Percentiles rank a stretch among this genome's conserved stretches.
Evolutionary conservation across 37 sponge, comb jelly and placozoan species (phyloP).

Genomic region (Corticium candelabrum): DNA sequence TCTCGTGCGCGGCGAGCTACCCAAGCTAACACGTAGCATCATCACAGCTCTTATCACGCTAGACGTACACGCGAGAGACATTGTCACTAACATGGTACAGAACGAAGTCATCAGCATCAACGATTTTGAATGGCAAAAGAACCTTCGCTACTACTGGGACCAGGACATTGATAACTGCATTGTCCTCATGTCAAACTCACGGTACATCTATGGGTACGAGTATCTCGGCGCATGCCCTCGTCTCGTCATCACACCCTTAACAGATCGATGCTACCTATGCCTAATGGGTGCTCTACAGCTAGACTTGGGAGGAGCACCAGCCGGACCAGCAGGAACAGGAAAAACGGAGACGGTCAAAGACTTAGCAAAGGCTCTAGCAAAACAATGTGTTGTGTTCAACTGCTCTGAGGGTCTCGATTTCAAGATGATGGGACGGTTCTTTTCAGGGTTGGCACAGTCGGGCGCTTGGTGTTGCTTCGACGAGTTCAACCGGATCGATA

Average conservation of each 20-base stretch:
- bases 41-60: slow-evolving; percentile 92
- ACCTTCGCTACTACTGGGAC: slow-evolving; percentile 98
- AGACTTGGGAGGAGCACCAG: slow-evolving; percentile 96
- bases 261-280: slow-evolving; percentile 96
- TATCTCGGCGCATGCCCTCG: slow-evolving; percentile 92
- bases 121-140: slow-evolving; percentile 98
- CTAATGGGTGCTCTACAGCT: slow-evolving; percentile 97
- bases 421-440: slow-evolving; percentile 99
- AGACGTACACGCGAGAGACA: slow-evolving; percentile 96
- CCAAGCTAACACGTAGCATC: slow-evolving; percentile 75
- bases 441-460: slow-evolving; percentile 96
- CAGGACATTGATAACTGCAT: slow-evolving; percentile 79
- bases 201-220: slow-evolving; percentile 90
- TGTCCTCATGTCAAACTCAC: slow-evolving; percentile 85
- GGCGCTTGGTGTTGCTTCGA: slow-evolving; percentile 99
- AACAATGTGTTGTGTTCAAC: slow-evolving; percentile 99
- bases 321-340: slow-evolving; percentile 98
- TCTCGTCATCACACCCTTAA: slow-evolving; percentile 96
- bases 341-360: slow-evolving; percentile 97
- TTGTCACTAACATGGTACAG: slow-evolving; percentile 72
- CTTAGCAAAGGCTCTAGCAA: slow-evolving; percentile 89
- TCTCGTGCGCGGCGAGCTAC: slow-evolving; percentile 81
- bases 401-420: slow-evolving; percentile 96
- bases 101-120: slow-evolving; percentile 58
- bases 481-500: slow-evolving; percentile 97